Base-by-base conservation (phyloP, 2,797 vertebrate genomes). In the Triplophysa yarkandensis region DNA sequence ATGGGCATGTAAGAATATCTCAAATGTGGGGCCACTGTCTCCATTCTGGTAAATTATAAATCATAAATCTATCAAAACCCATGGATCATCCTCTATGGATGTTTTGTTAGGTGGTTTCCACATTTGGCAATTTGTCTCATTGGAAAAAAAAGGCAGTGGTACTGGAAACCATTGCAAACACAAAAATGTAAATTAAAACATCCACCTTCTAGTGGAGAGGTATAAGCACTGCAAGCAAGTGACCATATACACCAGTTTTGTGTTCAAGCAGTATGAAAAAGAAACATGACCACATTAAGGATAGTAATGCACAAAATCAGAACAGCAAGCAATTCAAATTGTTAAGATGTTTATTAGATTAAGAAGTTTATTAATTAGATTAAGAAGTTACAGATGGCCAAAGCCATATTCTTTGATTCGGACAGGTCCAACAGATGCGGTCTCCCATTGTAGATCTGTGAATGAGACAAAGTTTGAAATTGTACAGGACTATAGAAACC, bases 191-290 rank as follows among this genome's bases (percentile, higher is more conserved):
- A 4, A 41, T 10, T 32, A 2, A 65, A 68, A 61, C 36, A 25
- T 57, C 30, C 60, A 30, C 78, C 81, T 79, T 69, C 79, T 81
- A 14, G 36, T 76, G 80, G 72, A 34, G 34, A 36, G 16, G 68
- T 41, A 58, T 2, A 9, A 32, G 17, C 16, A 68, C 48, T 75
- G 34, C 72, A 74, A 3, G 4, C 2, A n/a, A n/a, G n/a, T n/a
- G n/a, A n/a, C n/a, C n/a, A n/a, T n/a, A n/a, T n/a, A n/a, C n/a
- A n/a, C n/a, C n/a, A n/a, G 17, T 44, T 13, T 41, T 41, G 4
- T 43, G 41, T 43, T 43, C 16, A 4, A 52, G 1, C 1, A 3
- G 7, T 48, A 19, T 19, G 5, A 13, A 25, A 13, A 1, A 1
- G 23, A 13, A 23, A 52, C 48, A 52, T 9, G 19, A 4, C 11